phyloP scores from a whole-genome alignment of 2,888 invertebrate species.

The Odontocerum albicorne region DNA sequence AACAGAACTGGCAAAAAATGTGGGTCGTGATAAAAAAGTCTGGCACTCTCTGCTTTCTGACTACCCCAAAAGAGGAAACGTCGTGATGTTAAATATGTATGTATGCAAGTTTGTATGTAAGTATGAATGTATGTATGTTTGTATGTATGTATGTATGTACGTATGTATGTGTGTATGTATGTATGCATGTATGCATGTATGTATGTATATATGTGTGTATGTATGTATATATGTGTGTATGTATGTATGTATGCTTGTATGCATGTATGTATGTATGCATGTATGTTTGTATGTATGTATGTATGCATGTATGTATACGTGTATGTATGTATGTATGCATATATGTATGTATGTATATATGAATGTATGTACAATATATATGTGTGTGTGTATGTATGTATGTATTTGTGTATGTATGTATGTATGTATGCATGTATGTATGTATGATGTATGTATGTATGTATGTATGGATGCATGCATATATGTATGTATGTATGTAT shows the following conservation, averaged over 20 bases:
- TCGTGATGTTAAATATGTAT: too few relatives aligned
- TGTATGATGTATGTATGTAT: background rate
- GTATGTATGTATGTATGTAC: too few relatives aligned
- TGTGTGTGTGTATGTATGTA: background rate
- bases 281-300: background rate
- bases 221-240: too few relatives aligned
- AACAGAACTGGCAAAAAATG: too few relatives aligned
- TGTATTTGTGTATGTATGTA: background rate
- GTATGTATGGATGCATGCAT: slow-evolving; percentile 4
- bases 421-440: background rate
- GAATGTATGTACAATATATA: background rate
- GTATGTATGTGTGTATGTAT: too few relatives aligned
- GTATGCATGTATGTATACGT: background rate
- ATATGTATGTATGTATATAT: background rate
- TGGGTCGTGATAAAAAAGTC: too few relatives aligned
- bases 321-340: background rate
- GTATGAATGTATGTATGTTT: too few relatives aligned
- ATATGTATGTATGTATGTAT: background rate
- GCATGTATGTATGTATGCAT: background rate
- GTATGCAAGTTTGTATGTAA: too few relatives aligned
- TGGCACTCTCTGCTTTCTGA: too few relatives aligned
- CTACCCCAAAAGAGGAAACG: too few relatives aligned
- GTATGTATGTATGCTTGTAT: background rate
- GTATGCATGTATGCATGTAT: too few relatives aligned
- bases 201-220: too few relatives aligned